phyloP scores from a whole-genome alignment of 2,113 vertebrate species.

The Camelus bactrianus region DNA sequence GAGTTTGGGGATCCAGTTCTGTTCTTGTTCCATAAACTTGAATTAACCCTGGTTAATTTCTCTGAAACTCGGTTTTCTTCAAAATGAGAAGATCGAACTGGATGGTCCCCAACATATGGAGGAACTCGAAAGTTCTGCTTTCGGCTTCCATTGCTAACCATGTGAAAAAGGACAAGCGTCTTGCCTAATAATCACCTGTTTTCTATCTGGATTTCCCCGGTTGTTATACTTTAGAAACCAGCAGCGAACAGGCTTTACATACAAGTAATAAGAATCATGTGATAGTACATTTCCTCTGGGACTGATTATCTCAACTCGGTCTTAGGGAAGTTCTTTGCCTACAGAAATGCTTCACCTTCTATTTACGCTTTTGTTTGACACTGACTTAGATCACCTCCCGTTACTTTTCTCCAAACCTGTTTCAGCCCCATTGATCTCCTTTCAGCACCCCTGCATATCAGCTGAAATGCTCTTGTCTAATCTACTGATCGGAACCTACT shows the following conservation, averaged over 20 bases:
- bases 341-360: not conserved
- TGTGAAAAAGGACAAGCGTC: not conserved
- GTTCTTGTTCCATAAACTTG: not conserved
- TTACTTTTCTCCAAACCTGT: not conserved
- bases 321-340: not conserved
- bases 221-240: not conserved
- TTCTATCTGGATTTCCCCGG: not conserved
- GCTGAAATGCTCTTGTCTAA: not conserved
- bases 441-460: too few relatives aligned
- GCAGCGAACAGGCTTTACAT: not conserved
- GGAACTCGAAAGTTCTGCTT: not conserved
- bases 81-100: not conserved
- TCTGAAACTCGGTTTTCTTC: not conserved
- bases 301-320: not conserved
- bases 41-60: not conserved
- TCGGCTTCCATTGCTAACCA: not conserved
- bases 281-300: not conserved
- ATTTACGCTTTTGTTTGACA: not conserved
- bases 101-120: not conserved
- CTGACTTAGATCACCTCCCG: not conserved
- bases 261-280: not conserved
- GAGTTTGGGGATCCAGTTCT: not conserved
- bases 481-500: not conserved
- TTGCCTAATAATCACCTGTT: not conserved
- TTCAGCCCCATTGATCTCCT: not conserved